Percentiles rank a stretch among this genome's conserved stretches.
These are phyloP conservation scores for Hirtodrosophila cameraria DNA, from an alignment of 2,888 invertebrate genomes.

Conservation along the genomic window DNA sequence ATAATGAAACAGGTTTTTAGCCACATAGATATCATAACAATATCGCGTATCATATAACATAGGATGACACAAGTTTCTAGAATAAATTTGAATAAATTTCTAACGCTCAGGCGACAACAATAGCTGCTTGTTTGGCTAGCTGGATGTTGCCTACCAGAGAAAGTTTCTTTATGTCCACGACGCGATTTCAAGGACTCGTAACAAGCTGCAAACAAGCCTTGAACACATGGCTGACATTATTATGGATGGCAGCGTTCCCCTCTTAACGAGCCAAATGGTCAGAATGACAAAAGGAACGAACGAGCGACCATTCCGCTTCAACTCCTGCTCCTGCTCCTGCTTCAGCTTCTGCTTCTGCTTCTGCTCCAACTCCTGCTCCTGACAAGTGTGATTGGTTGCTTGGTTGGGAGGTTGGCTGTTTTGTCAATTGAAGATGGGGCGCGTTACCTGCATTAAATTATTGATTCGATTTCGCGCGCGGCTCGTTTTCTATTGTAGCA, in stretches of 20 bases:
- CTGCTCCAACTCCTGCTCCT: not conserved
- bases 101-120: too few species aligned
- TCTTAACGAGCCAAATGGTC: conserved; percentile 58
- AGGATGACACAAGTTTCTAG: too few species aligned
- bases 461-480: conserved; percentile 76
- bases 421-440: not conserved
- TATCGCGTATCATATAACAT: too few species aligned
- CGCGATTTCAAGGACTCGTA: conserved; percentile 27
- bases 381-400: not conserved
- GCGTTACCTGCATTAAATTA: conserved; percentile 75
- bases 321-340: not conserved
- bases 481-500: conserved; percentile 72
- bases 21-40: too few species aligned
- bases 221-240: conserved; percentile 58
- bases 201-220: conserved; percentile 61
- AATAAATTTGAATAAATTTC: too few species aligned
- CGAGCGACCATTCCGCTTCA: not conserved
- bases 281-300: conserved; percentile 62
- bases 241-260: conserved; percentile 52
- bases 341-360: not conserved
- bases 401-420: not conserved
- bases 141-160: too few species aligned
- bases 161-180: conserved; percentile 23
- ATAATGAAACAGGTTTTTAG: too few species aligned
- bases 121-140: too few species aligned